Base-by-base conservation (phyloP, 2,113 vertebrate genomes). In the Tyrannus savana region DNA sequence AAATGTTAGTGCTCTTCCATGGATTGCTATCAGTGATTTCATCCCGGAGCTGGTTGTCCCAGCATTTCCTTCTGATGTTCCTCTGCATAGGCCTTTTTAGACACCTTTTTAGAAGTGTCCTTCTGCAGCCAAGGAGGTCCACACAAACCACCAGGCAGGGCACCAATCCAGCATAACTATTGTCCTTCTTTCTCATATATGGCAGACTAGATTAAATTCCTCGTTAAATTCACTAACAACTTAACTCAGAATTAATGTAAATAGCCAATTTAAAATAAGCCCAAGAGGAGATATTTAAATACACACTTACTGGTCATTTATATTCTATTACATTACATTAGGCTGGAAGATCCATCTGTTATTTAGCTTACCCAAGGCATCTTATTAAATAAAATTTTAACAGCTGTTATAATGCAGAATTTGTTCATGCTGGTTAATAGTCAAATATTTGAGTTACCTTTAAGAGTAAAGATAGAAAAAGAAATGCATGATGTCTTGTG, bases 201-300 rank as follows among this genome's bases (percentile, higher is more conserved):
- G 55, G 67, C 66, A 85, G 85, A 49, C 37, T 79, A 39, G 53
- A 73, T 91, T 85, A 89, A 92, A 75, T 79, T 95, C 49, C n/a
- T 78, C 19, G 19, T 58, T 22, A 87, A 95, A 79, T 87, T 89
- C 84, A 62, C 41, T 49, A 58, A 62, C 77, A 96, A 59, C 94
- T 92, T 87, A 85, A 80, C 12, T 89, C 42, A 46, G 80, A 90
- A 92, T 92, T 86, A 81, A 81, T 84, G 83, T 81, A 92, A 93
- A 95, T 74, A 87, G 73, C 39, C 64, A 84, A 92, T 93, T 93
- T 84, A 84, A 95, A 94, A 72, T 84, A 90, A 41, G 71, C 60
- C 76, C 90, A 78, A 67, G 86, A 95, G 88, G 68, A 84, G 59
- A n/a, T 94, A 80, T 81, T 96, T 90, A 86, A 92, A 95, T 95